Percentiles rank a stretch among this genome's conserved stretches.
Evolutionary conservation across 2,797 vertebrate genomes (phyloP).

Genomic region (Threskiornis aethiopicus): DNA sequence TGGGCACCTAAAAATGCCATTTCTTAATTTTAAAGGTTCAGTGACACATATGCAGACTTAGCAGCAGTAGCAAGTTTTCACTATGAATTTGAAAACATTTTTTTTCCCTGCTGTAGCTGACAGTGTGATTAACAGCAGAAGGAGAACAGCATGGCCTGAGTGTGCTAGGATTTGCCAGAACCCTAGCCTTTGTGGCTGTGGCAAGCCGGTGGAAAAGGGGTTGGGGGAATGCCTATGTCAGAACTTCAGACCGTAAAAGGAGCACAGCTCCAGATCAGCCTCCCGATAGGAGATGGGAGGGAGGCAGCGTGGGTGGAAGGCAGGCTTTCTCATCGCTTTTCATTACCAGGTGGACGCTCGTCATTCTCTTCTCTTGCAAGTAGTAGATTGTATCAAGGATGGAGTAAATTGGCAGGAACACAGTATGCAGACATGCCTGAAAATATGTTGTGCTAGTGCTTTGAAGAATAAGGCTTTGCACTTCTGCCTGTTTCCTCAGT

Average conservation of each 20-base stretch:
- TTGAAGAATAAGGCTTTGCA: background rate
- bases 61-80: background rate
- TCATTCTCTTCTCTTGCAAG: background rate
- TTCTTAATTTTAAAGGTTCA: background rate
- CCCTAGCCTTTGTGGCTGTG: background rate
- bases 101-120: background rate
- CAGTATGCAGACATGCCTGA: accelerated
- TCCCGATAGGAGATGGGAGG: background rate
- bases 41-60: accelerated
- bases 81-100: background rate
- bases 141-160: background rate
- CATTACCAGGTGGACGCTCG: background rate
- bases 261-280: background rate
- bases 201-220: accelerated
- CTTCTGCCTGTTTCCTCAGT: background rate
- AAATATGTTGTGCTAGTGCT: background rate
- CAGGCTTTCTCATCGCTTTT: background rate
- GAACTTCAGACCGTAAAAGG: background rate
- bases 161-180: background rate
- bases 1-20: accelerated
- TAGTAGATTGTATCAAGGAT: background rate
- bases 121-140: background rate
- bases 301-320: background rate
- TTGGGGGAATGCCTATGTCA: background rate
- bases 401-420: background rate